phyloP scores from a whole-genome alignment of 2,888 invertebrate species.

The Cantharis lateralis region DNA sequence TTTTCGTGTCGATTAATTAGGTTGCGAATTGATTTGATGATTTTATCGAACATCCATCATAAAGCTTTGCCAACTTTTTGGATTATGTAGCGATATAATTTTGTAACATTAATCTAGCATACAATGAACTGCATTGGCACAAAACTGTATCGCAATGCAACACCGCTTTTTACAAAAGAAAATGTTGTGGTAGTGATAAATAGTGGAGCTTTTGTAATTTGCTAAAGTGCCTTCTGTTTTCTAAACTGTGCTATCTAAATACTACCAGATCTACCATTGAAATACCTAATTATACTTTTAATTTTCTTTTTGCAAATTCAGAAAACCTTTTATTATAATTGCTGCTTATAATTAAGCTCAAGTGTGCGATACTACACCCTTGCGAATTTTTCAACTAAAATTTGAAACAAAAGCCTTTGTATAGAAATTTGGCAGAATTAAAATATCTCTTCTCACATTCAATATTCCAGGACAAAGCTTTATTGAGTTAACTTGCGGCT shows the following conservation, averaged over 20 bases:
- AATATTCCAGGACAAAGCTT: neutral
- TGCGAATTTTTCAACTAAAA: neutral
- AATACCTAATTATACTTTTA: neutral
- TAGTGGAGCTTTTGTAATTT: slow-evolving; percentile 4
- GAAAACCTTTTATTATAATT: neutral
- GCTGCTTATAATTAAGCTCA: neutral
- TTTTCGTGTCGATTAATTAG: neutral
- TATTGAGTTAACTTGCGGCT: neutral
- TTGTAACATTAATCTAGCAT: slow-evolving; percentile 14
- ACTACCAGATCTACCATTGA: neutral
- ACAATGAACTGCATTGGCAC: slow-evolving; percentile 12
- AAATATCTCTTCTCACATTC: neutral
- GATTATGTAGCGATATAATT: slow-evolving; percentile 11
- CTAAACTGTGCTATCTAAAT: slow-evolving; percentile 1
- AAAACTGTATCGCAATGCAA: slow-evolving; percentile 14
- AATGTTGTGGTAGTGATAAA: slow-evolving; percentile 5
- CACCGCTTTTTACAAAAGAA: neutral
- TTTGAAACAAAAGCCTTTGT: neutral
- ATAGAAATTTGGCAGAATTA: neutral
- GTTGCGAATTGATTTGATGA: neutral
- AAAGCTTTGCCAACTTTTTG: slow-evolving; percentile 21
- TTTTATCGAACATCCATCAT: slow-evolving; percentile 15
- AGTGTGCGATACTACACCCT: neutral
- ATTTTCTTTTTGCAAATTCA: neutral
- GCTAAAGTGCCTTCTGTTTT: slow-evolving; percentile 3